Base-by-base conservation (phyloP, 1,140 invertebrate species). In the Brevipalpus yothersi region DNA sequence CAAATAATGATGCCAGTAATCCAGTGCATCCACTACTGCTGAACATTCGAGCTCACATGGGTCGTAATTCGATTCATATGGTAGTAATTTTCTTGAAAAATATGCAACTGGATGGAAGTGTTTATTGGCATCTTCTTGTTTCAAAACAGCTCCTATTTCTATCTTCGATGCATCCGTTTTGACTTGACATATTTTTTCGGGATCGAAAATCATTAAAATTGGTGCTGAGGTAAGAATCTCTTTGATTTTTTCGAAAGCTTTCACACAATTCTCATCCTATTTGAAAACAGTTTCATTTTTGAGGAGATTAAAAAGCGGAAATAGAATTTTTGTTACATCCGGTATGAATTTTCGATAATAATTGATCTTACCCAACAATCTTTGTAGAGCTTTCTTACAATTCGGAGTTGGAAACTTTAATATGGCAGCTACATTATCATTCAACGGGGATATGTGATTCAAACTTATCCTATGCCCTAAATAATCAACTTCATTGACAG, bases 21-120 rank as follows among this genome's bases (percentile, higher is more conserved):
- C 64, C 53, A 75, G 60, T 17, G 69, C 72, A 67, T 68, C 74
- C 47, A 75, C 61, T 41, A 78, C 69, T 7, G 70, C 68, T 13
- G 74, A 66, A 0, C 69, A 73, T 66, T 79, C 77, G 63, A 72
- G 73, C 42, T 80, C 75, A 7, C 76, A 65, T 60, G 76, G 71
- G 17, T 68, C 66, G 64, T 78, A 79, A 9, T 73, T 72, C 61
- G 65, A 63, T 64, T 79, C 74, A 17, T 71, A 65, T 23, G 60
- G 40, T 19, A 64, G 67, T 17, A 78, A 59, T 3, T 68, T 69
- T 59, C 72, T 51, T 0, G 71, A 75, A 4, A 69, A 69, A 66
- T 72, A 76, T 5, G 69, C 69, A 31, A 76, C 69, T 5, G 73
- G 72, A 62, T 41, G 75, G 68, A 75, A 70, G 19, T 47, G 19